phyloP scores from a whole-genome alignment of 2,888 invertebrate species.

The Orthosia gracilis region DNA sequence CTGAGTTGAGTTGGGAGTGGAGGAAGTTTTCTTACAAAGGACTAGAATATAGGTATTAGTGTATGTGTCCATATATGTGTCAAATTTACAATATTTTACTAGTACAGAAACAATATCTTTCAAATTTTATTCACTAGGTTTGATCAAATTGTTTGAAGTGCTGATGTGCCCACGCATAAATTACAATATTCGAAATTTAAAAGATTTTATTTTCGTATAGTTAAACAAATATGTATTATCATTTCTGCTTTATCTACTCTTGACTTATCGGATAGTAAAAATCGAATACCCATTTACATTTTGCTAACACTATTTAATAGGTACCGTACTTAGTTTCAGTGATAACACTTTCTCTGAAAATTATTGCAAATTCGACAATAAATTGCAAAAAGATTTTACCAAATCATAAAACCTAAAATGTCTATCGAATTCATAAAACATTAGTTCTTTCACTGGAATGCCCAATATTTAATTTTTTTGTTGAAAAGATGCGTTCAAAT shows the following conservation, averaged over 20 bases:
- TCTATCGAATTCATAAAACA: conserved; percentile 10
- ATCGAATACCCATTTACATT: neutral
- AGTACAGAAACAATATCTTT: too few relatives aligned
- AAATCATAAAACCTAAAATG: neutral
- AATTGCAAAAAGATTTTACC: neutral
- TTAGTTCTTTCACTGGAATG: conserved; percentile 8
- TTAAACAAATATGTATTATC: conserved; percentile 5
- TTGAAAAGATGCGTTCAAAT: neutral
- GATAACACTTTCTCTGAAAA: neutral
- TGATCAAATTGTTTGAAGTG: neutral
- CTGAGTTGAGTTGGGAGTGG: too few relatives aligned
- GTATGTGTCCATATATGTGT: neutral
- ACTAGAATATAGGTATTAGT: neutral
- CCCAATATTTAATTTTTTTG: neutral
- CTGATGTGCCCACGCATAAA: conserved; percentile 3
- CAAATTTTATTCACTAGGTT: neutral
- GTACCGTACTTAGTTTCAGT: neutral
- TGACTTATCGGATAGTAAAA: neutral
- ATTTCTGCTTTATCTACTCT: neutral
- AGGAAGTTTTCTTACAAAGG: too few relatives aligned
- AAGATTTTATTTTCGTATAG: neutral
- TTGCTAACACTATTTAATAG: neutral
- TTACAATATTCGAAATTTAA: neutral
- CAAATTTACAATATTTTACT: neutral
- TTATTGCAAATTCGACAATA: neutral